Evolutionary conservation across 2,888 invertebrate species (phyloP).

Genomic region (Keiferia lycopersicella): DNA sequence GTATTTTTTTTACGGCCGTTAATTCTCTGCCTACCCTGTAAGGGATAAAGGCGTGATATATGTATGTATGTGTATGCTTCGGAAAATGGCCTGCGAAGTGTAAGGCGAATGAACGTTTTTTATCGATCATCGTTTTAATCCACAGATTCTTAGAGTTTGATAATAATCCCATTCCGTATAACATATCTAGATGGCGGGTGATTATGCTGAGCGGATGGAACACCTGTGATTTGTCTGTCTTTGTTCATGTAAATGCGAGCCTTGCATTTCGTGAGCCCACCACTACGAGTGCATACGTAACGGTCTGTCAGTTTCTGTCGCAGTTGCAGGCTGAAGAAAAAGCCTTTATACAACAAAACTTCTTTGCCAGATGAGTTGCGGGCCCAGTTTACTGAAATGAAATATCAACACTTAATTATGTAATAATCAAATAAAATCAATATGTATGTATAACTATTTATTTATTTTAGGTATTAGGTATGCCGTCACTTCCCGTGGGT

Average conservation of each 20-base stretch:
- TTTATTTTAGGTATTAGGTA: too few species aligned
- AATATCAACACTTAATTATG: not conserved
- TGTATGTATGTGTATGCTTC: too few species aligned
- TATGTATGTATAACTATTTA: too few species aligned
- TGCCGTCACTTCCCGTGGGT: too few species aligned
- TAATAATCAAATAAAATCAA: too few species aligned
- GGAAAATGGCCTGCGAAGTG: too few species aligned
- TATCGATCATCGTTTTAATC: not conserved
- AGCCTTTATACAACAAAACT: not conserved
- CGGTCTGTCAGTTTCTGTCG: not conserved
- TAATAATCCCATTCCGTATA: not conserved
- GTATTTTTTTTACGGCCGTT: too few species aligned
- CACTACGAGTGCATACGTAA: not conserved
- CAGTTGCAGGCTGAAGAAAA: not conserved
- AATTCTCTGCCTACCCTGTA: too few species aligned
- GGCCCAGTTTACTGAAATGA: not conserved
- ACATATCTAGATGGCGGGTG: constrained; percentile 3
- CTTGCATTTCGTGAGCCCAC: not conserved
- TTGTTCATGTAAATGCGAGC: not conserved
- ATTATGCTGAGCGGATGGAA: not conserved
- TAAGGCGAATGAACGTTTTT: too few species aligned
- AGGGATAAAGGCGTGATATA: too few species aligned
- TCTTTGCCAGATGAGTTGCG: not conserved
- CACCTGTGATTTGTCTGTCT: not conserved
- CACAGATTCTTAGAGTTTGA: not conserved